phyloP scores from a whole-genome alignment of 1,140 invertebrate species.

The Drosophila pallidifrons region DNA sequence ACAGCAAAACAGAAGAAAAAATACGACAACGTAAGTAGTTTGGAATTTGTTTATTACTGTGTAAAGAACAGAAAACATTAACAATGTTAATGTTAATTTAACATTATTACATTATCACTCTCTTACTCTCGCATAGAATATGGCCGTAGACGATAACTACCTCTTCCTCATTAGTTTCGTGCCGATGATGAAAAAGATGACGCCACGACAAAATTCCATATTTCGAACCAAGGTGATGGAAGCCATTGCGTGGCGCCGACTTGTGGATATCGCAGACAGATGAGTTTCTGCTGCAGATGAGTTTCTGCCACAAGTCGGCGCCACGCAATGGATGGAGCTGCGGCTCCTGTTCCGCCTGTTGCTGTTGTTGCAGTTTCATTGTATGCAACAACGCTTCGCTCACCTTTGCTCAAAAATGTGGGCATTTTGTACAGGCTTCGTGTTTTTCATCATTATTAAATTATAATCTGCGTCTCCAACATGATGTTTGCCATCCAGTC shows the following conservation, averaged over 20 bases:
- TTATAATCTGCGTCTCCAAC: no score
- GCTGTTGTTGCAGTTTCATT: constrained; percentile 50
- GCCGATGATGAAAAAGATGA: no score
- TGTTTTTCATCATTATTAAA: constrained; percentile 69
- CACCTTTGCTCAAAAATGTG: constrained; percentile 75
- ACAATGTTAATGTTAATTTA: no score
- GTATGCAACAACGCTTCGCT: constrained; percentile 73
- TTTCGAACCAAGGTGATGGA: no score
- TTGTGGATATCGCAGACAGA: constrained; percentile 95
- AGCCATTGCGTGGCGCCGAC: constrained; percentile 92
- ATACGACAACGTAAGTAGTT: no score
- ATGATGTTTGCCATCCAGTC: constrained; percentile 94
- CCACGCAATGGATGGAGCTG: not conserved
- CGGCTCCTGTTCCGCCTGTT: constrained; percentile 22
- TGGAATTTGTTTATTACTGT: no score
- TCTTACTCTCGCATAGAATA: no score
- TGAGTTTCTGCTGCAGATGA: constrained; percentile 85
- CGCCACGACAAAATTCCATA: no score
- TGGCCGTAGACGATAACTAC: no score
- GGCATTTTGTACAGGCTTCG: constrained; percentile 65
- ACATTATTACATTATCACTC: no score
- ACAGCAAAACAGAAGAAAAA: not conserved
- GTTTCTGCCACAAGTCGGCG: constrained; percentile 91
- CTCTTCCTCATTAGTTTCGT: no score
- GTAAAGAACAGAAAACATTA: no score